Conservation (phyloP, 2,113 vertebrate genomes). For the Phalacrocorax carbo region DNA sequence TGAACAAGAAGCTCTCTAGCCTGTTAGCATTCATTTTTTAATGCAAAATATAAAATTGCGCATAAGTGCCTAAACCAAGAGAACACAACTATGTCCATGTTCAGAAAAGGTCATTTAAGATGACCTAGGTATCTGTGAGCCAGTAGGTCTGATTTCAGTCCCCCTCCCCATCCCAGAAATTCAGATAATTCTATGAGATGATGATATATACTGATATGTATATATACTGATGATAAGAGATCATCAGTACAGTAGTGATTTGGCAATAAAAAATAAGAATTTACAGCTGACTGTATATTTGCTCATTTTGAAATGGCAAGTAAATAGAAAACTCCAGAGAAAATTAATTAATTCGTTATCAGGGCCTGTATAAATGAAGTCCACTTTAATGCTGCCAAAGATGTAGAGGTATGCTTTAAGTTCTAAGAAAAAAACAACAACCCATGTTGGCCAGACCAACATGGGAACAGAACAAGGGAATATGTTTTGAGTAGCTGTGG, state of each 20-base stretch:
- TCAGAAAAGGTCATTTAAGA: background rate
- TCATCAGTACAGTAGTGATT: background rate
- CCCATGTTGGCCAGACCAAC: background rate
- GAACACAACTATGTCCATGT: background rate
- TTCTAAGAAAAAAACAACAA: background rate
- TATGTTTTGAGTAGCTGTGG: background rate
- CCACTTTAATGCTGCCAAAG: background rate
- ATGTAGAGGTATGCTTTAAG: background rate
- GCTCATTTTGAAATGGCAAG: background rate
- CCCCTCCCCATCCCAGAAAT: background rate
- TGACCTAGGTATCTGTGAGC: background rate
- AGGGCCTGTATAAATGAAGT: background rate
- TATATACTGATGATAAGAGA: background rate
- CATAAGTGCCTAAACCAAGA: background rate
- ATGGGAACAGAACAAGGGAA: background rate
- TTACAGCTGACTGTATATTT: background rate
- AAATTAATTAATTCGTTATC: background rate
- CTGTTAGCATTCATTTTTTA: background rate
- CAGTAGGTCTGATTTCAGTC: background rate
- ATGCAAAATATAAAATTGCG: background rate
- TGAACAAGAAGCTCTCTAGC: background rate
- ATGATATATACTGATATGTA: too few relatives aligned
- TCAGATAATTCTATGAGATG: background rate
- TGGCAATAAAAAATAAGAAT: background rate
- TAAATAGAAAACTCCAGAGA: background rate